Percentiles rank a stretch among this genome's conserved stretches.
These are phyloP conservation scores for Ammodytes dubius DNA, from an alignment of 2,113 vertebrate species.

Conservation along the genomic window DNA sequence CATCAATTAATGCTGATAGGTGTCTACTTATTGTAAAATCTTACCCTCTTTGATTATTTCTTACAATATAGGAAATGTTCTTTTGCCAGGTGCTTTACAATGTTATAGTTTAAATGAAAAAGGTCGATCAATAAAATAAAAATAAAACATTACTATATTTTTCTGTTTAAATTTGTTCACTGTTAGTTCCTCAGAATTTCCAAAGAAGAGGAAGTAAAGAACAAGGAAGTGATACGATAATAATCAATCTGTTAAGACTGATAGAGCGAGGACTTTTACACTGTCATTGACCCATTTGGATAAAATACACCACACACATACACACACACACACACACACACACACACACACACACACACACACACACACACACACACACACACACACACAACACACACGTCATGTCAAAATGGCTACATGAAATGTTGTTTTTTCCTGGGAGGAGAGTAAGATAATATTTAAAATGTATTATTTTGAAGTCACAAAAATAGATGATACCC, in stretches of 20 bases:
- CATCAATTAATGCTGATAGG: no score
- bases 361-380: no score
- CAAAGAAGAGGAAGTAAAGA: constrained; percentile 11
- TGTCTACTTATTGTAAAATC: no score
- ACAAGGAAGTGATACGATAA: constrained; percentile 25
- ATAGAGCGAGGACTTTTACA: constrained; percentile 32
- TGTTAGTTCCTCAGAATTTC: background rate
- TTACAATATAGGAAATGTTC: background rate
- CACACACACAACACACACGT: no score
- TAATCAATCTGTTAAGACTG: constrained; percentile 49
- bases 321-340: background rate
- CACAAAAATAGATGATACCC: no score
- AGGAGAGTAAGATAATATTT: no score
- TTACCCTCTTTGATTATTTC: background rate
- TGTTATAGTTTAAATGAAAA: background rate
- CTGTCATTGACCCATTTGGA: constrained; percentile 10
- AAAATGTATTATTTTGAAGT: no score
- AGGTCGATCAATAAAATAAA: background rate
- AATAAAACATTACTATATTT: background rate
- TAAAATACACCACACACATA: background rate
- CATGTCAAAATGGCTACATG: background rate
- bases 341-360: no score
- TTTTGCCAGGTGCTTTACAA: background rate
- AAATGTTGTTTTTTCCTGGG: no score
- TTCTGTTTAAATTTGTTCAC: background rate